A percentile compares a stretch with the other conserved stretches of the same genome.
Conservation (phyloP, 2,113 vertebrate genomes). For the Prochilodus magdalenae region DNA sequence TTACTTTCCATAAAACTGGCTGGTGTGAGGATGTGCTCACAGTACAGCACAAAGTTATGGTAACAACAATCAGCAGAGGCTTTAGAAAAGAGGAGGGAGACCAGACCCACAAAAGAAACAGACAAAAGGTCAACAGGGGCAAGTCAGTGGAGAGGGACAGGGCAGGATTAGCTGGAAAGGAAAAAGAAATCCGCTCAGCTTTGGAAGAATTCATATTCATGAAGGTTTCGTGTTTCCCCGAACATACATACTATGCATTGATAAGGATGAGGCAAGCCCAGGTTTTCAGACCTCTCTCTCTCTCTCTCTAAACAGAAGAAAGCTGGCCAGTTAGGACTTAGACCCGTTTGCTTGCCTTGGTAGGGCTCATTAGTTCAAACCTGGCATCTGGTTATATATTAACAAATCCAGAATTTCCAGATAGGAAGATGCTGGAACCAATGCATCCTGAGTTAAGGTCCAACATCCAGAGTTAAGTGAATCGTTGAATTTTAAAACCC, state of each 20-base stretch:
- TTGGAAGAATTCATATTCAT: slow-evolving; percentile 5
- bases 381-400: too few relatives aligned
- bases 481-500: too few relatives aligned
- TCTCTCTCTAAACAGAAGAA: background rate
- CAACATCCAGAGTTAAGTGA: too few relatives aligned
- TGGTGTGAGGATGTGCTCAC: background rate
- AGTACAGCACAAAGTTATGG: background rate
- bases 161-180: background rate
- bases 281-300: background rate
- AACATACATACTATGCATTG: background rate
- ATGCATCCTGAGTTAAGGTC: too few relatives aligned
- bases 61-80: background rate
- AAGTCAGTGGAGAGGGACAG: background rate
- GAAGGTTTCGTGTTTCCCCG: background rate
- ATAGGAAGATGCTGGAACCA: too few relatives aligned
- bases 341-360: too few relatives aligned
- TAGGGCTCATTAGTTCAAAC: too few relatives aligned
- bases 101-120: background rate
- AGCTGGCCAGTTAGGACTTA: background rate
- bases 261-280: background rate
- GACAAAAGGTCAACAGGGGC: background rate
- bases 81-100: background rate
- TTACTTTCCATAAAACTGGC: background rate
- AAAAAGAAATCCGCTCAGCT: background rate
- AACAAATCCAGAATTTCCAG: too few relatives aligned